Evolutionary conservation across 2,797 vertebrate genomes (phyloP).

Genomic region (Tokudaia tokunoshimensis): DNA sequence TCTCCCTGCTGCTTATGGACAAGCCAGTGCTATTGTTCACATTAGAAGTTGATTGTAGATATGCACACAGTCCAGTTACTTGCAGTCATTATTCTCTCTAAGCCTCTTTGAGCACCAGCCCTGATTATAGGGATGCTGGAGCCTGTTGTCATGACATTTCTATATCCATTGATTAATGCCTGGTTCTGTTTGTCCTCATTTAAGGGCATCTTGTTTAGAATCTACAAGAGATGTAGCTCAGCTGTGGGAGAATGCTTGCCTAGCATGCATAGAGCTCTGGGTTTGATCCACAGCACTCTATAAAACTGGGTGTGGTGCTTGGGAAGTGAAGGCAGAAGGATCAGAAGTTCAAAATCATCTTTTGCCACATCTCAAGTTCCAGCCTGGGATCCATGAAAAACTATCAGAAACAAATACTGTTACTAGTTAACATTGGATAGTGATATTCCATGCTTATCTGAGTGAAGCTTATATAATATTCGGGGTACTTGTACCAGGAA

Average conservation of each 20-base stretch:
- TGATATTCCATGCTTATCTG: neutral
- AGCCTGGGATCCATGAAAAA: neutral
- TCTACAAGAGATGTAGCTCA: neutral
- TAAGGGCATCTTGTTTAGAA: neutral
- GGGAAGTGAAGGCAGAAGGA: neutral
- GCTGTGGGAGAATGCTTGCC: neutral
- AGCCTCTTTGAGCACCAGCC: rapidly evolving
- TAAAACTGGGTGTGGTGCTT: neutral
- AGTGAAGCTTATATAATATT: neutral
- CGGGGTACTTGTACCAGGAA: neutral
- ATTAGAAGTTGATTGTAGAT: neutral
- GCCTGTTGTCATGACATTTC: neutral
- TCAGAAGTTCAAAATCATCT: neutral
- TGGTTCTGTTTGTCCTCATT: neutral
- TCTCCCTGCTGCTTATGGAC: neutral
- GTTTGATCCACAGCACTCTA: neutral
- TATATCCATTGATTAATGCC: neutral
- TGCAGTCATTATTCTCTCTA: too few species aligned
- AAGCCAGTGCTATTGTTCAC: neutral
- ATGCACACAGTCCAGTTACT: rapidly evolving
- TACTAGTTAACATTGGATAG: neutral
- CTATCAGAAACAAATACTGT: neutral
- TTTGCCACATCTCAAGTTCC: neutral
- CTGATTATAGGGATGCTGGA: neutral
- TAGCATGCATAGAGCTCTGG: neutral